Evolutionary conservation across 2,888 invertebrate species (phyloP).

Genomic region (Patella caerulea): DNA sequence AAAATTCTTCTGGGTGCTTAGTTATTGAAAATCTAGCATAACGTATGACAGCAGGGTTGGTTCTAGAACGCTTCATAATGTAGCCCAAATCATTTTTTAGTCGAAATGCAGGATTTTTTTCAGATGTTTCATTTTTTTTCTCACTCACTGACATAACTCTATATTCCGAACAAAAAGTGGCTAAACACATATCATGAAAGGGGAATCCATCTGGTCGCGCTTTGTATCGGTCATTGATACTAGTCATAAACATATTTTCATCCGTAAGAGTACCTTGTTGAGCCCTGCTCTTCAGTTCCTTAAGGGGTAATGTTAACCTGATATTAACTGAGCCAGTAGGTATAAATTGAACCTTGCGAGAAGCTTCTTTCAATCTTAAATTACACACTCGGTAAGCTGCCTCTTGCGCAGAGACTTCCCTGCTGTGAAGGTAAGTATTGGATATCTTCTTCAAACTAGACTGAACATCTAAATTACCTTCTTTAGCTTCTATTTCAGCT

Average conservation of each 20-base stretch:
- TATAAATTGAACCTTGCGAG: slow-evolving; percentile 28
- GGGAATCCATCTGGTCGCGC: background rate
- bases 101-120: slow-evolving; percentile 12
- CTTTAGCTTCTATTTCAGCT: slow-evolving; percentile 28
- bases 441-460: slow-evolving; percentile 15
- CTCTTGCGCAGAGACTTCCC: slow-evolving; percentile 20
- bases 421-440: slow-evolving; percentile 1
- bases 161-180: slow-evolving; percentile 30
- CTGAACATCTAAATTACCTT: slow-evolving; percentile 29
- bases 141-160: slow-evolving; percentile 20
- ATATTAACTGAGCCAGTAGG: slow-evolving; percentile 18
- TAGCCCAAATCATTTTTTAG: slow-evolving; percentile 26
- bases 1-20: slow-evolving; percentile 17
- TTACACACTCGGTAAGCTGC: slow-evolving; percentile 13
- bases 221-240: background rate
- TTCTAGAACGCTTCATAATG: slow-evolving; percentile 24
- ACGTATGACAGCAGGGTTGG: slow-evolving; percentile 8
- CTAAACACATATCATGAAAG: slow-evolving; percentile 31
- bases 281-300: background rate
- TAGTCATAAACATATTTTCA: background rate
- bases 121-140: background rate
- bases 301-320: background rate
- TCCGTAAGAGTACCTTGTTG: background rate
- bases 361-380: slow-evolving; percentile 23
- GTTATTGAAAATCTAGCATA: slow-evolving; percentile 17